These are phyloP conservation scores for Paramormyrops kingsleyae DNA, from an alignment of 2,113 vertebrate species.

Conservation along the genomic window DNA sequence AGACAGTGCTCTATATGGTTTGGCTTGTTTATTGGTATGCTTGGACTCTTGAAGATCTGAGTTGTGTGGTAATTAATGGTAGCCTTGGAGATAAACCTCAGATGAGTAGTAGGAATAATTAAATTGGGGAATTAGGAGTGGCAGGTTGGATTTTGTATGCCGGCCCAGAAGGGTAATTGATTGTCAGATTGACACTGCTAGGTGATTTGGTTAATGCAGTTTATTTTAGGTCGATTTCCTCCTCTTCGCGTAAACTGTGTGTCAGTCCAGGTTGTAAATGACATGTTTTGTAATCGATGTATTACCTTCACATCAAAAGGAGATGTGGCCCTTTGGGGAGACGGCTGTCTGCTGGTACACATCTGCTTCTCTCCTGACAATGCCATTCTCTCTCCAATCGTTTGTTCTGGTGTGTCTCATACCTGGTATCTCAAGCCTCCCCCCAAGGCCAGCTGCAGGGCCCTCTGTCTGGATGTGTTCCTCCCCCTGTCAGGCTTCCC, in stretches of 20 bases:
- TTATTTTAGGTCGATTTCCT: background rate
- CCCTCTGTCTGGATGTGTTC: background rate
- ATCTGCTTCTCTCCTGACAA: background rate
- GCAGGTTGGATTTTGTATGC: background rate
- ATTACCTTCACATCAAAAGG: background rate
- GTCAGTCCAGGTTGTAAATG: background rate
- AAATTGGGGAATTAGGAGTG: background rate
- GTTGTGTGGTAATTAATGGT: background rate
- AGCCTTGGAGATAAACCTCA: background rate
- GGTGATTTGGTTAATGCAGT: background rate
- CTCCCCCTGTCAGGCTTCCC: background rate
- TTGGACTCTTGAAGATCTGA: background rate
- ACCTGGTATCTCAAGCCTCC: background rate
- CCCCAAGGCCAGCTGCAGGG: background rate
- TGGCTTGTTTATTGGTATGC: background rate
- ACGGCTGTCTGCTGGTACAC: background rate
- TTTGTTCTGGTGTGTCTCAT: background rate
- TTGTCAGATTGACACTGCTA: background rate
- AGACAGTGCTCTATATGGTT: background rate
- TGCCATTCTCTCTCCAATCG: background rate
- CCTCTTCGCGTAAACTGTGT: background rate
- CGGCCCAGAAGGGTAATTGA: background rate
- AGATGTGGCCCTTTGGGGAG: background rate
- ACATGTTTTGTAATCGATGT: background rate
- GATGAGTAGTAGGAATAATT: background rate